Conservation (phyloP, 2,797 vertebrate genomes). For the Diceros bicornis region DNA sequence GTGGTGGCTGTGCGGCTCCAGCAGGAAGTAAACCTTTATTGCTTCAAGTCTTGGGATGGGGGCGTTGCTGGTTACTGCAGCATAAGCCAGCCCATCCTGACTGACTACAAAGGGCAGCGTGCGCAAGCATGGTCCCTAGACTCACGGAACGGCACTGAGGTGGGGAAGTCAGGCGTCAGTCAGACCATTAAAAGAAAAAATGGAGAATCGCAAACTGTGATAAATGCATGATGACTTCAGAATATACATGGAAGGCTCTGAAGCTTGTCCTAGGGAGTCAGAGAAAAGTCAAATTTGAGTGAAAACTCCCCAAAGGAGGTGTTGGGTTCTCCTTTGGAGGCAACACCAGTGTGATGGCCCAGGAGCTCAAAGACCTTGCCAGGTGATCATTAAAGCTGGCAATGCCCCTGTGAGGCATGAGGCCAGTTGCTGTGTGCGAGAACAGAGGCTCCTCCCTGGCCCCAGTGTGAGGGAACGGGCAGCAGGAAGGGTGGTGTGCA, state of each 20-base stretch:
- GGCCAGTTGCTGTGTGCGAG: neutral
- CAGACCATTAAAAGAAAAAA: neutral
- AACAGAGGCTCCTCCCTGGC: too few relatives aligned
- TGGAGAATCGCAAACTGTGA: neutral
- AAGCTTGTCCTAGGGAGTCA: neutral
- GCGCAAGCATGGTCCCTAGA: too few relatives aligned
- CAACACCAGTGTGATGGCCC: neutral
- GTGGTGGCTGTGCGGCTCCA: neutral
- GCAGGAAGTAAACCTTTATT: neutral
- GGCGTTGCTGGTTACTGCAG: neutral
- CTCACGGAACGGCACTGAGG: neutral
- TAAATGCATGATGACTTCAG: neutral
- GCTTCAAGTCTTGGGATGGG: neutral
- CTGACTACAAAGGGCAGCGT: fast-evolving
- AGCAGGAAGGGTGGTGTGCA: fast-evolving
- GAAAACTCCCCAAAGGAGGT: neutral
- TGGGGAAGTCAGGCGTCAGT: neutral
- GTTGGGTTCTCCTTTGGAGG: neutral
- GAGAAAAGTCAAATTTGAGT: neutral
- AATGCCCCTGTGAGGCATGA: neutral
- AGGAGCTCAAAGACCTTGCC: neutral
- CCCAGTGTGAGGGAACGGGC: neutral
- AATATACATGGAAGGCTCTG: neutral
- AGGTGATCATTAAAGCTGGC: neutral
- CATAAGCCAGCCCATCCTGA: fast-evolving